Evolutionary conservation across 2,113 vertebrate genomes (phyloP).

Genomic region (Lepisosteus osseus): DNA sequence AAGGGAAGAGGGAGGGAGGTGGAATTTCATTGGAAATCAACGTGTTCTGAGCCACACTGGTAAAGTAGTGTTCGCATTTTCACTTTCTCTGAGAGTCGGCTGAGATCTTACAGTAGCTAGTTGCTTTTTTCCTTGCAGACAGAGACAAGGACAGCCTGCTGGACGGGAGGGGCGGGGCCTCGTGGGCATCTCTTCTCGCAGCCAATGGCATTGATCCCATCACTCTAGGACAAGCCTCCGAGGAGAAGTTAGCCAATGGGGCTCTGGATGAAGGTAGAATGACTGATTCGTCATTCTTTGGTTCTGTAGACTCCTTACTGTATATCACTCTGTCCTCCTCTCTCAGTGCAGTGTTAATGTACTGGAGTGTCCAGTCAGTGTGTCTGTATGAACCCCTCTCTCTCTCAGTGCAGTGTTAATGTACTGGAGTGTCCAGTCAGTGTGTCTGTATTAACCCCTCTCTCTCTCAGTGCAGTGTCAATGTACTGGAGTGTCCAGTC

Average conservation of each 20-base stretch:
- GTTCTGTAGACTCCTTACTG: background rate
- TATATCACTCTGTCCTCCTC: background rate
- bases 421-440: too few relatives aligned
- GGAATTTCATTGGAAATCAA: too few relatives aligned
- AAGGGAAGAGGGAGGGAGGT: background rate
- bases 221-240: conserved; percentile 51
- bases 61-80: background rate
- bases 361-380: too few relatives aligned
- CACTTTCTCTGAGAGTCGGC: background rate
- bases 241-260: conserved; percentile 50
- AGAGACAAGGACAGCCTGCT: conserved; percentile 56
- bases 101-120: background rate
- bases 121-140: conserved; percentile 41
- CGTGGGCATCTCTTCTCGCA: conserved; percentile 63
- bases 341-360: background rate
- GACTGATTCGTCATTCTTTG: background rate
- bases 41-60: too few relatives aligned
- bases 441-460: background rate
- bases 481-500: too few relatives aligned
- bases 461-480: conserved; percentile 48
- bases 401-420: background rate
- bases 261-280: conserved; percentile 67
- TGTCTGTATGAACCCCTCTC: background rate
- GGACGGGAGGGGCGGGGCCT: conserved; percentile 45
- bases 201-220: conserved; percentile 60